Conservation (phyloP, 2,888 invertebrate species). For the Troides oblongomaculatus region DNA sequence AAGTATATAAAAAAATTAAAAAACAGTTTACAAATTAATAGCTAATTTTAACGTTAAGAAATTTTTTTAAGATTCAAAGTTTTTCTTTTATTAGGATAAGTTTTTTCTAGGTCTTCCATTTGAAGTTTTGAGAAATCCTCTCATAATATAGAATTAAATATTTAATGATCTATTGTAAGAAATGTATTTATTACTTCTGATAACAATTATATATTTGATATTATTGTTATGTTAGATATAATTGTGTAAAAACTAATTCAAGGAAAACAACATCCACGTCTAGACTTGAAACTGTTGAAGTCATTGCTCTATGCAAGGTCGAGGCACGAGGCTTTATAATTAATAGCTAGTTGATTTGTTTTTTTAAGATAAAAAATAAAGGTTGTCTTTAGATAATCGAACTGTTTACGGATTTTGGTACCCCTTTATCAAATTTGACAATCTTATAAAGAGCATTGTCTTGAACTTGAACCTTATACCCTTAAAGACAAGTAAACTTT, state of each 20-base stretch:
- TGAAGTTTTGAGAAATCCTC: no score
- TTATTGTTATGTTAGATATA: neutral
- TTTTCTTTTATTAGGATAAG: no score
- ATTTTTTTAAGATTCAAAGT: no score
- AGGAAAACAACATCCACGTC: slow-evolving; percentile 22
- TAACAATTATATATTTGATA: neutral
- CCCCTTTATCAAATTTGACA: no score
- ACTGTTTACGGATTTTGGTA: neutral
- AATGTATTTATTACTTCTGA: neutral
- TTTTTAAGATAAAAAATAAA: neutral
- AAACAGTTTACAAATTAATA: no score
- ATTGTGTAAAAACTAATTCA: slow-evolving; percentile 12
- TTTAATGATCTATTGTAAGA: neutral
- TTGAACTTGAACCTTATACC: no score
- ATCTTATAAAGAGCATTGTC: no score
- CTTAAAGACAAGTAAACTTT: no score
- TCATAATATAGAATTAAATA: no score
- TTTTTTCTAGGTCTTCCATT: no score
- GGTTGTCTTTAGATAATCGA: neutral
- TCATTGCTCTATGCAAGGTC: slow-evolving; percentile 22
- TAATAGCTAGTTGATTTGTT: neutral
- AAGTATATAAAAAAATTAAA: no score
- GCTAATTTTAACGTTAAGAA: no score
- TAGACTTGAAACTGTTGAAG: slow-evolving; percentile 14
- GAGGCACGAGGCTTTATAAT: neutral